These are phyloP conservation scores for Heterotis niloticus DNA, from an alignment of 2,113 vertebrate species.

Conservation along the genomic window DNA sequence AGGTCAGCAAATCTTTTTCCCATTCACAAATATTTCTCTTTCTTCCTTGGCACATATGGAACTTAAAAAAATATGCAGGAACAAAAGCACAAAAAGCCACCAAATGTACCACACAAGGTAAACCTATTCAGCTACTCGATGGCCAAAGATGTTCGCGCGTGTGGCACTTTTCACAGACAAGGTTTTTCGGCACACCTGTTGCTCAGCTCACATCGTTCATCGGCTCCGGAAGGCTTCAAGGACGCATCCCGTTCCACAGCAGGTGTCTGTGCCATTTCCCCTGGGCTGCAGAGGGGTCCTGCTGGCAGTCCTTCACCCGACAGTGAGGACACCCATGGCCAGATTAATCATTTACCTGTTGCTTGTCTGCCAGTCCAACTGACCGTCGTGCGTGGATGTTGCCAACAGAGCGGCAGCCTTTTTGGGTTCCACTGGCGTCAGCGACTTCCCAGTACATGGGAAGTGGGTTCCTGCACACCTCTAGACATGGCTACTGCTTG, in stretches of 20 bases:
- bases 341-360: constrained; percentile 65
- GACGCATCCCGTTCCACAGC: neutral
- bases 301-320: constrained; percentile 42
- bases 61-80: too few species aligned
- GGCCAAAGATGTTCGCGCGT: too few species aligned
- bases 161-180: too few species aligned
- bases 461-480: neutral
- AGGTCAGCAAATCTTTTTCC: too few species aligned
- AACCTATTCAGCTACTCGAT: too few species aligned
- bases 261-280: neutral
- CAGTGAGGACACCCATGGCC: constrained; percentile 51
- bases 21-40: too few species aligned
- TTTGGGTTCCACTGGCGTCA: neutral
- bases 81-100: too few species aligned
- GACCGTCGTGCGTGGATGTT: neutral
- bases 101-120: too few species aligned
- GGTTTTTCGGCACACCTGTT: neutral
- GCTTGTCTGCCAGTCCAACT: constrained; percentile 33
- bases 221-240: neutral
- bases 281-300: neutral
- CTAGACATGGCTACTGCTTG: neutral
- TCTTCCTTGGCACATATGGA: too few species aligned
- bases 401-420: neutral
- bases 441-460: neutral
- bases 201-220: neutral